Base-by-base conservation (phyloP, 2,797 vertebrate species). In the Cossypha polioptera region DNA sequence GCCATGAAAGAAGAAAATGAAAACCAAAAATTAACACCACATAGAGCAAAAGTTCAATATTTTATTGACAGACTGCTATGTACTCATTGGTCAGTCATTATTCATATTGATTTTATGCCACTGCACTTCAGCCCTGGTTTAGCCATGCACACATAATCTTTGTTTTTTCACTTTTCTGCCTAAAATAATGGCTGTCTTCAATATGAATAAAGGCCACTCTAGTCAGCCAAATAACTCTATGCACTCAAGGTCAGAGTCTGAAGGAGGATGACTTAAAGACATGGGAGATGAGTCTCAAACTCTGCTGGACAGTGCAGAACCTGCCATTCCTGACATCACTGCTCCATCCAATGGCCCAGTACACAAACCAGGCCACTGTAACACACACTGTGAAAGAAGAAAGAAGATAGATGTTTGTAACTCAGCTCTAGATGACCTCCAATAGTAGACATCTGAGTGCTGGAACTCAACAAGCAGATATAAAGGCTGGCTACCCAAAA, bases 61-160 rank as follows among this genome's bases (percentile, higher is more conserved):
- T 88, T 92, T 94, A 91, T 95, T 76, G 92, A 86, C 63, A 86
- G 42, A 83, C 88, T 2, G 2, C 66, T 67, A 9, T 69, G 53
- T 59, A 77, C 24, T 80, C 20, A 6, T 45, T 81, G 48, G 59
- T 92, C 67, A 88, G 73, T 81, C 63, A 73, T 84, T 76, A 55
- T 48, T 74, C 6, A 3, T n/a, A 93, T 24, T 61, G 81, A 91
- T 90, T 91, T 83, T 86, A 47, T 51, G 54, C 26, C 55, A 38
- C 69, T 74, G 38, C n/a, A 29, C 15, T 80, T 89, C 5, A 21
- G 35, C 54, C 38, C 12, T 72, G 42, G 35, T 21, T 85, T 86
- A 72, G 61, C 51, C 84, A 55, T 55, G 50, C 50, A 35, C 10
- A 55, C 3, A 22, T 40, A 9, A 40, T n/a, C 8, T 13, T 57